Base-by-base conservation (phyloP, 53 echinoderm and acorn worm genomes). In the Holothuria scabra region DNA sequence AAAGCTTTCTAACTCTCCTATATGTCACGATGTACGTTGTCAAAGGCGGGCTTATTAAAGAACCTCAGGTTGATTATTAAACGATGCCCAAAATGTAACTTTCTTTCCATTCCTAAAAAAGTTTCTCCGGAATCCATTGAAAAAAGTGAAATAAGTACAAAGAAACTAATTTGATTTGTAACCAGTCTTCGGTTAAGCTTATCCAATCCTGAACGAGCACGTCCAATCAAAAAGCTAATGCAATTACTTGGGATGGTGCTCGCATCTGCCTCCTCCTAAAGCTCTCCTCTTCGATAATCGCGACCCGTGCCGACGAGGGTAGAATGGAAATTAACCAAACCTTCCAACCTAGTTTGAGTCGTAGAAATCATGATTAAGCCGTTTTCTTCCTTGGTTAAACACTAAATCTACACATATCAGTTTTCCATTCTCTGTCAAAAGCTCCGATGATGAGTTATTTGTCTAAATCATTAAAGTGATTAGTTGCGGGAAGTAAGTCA, bases 281-380 rank as follows among this genome's bases (percentile, higher is more conserved):
- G 24, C 46, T 72, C 28, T 65, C 7, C 72, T 72, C 28, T 44
- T 21, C 46, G 20, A 72, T 72, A 72, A 72, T 38, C 72, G 44
- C 72, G 23, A 21, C 72, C 46, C 72, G 72, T 72, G 72, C 72
- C 72, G 44, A 72, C 44, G 72, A 72, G 72, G 72, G 48, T 25
- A 72, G 72, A 48, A 48, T 44, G 46, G 21, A 72, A 72, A 72
- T 72, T 72, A 72, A 72, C 44, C 46, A 26, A 38, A 48, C 48
- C 72, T 38, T 72, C 72, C 72, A 72, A 72, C 72, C 72, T 48
- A 72, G 72, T 46, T 72, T 46, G 48, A 72, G 25, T 72, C 34
- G 12, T 3, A 48, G n/a, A 72, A 72, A 72, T 72, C 72, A 72
- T 72, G 72, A 72, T 44, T 72, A 72, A 72, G 72, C 72, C 72